A percentile compares a stretch with the other conserved stretches of the same genome.
Evolutionary conservation across 2,797 vertebrate genomes (phyloP).

Genomic region (Labeo calbasu): DNA sequence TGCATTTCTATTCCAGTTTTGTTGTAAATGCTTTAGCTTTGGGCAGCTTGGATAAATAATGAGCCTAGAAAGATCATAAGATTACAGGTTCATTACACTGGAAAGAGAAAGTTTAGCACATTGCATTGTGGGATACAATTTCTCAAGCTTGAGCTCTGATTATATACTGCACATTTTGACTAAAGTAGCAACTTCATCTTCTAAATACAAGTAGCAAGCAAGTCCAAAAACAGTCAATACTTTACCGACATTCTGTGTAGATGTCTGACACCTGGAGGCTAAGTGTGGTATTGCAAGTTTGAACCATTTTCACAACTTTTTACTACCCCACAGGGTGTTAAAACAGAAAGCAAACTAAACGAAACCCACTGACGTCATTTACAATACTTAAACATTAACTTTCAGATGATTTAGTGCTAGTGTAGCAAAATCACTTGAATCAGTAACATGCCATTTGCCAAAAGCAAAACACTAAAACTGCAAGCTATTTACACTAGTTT

Average conservation of each 20-base stretch:
- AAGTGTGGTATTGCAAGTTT: constrained; percentile 6
- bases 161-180: not conserved
- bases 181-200: not conserved
- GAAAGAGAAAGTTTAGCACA: not conserved
- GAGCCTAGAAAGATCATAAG: not conserved
- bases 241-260: not conserved
- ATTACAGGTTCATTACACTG: not conserved
- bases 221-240: not conserved
- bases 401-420: not conserved
- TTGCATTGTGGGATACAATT: not conserved
- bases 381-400: not conserved
- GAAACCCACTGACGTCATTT: not conserved
- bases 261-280: not conserved
- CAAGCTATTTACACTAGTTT: not conserved
- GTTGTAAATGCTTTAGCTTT: not conserved
- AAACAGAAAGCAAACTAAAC: not conserved
- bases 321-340: not conserved
- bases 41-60: not conserved
- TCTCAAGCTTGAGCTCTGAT: not conserved
- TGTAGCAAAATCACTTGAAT: not conserved
- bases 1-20: not conserved
- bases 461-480: not conserved
- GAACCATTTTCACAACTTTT: not conserved
- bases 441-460: not conserved
- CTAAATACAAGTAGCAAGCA: not conserved